Base-by-base conservation (phyloP, 92 coral and sea anemone genomes). In the Phenganax stokvisi region DNA sequence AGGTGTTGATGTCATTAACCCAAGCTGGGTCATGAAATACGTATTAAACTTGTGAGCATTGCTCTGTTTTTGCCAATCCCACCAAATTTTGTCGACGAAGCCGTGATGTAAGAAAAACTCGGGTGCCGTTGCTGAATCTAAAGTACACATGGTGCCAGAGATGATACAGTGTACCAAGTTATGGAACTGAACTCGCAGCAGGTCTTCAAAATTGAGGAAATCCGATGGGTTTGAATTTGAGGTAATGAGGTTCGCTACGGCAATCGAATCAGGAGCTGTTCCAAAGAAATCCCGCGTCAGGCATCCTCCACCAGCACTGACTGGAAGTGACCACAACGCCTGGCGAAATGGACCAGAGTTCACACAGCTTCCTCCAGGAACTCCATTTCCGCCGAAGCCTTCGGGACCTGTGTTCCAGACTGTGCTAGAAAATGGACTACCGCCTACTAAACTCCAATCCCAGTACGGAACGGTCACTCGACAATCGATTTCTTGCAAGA, bases 71-170 rank as follows among this genome's bases (percentile, higher is more conserved):
- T 83, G 81, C 86, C 86, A 72, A 29, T 65, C 80, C 62, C 67
- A 57, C 77, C 88, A 68, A 56, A 87, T 83, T 80, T 93, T 93
- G 80, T 93, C 97, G 55, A 93, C 77, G 80, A 88, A 87, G 13
- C 89, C 97, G 55, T 93, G 97, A 66, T 91, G 96, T 55, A 93
- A 89, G 59, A 93, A 91, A 68, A 93, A 93, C 84, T 93, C 97
- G 2, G 97, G 97, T 56, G 97, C 97, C 30, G 87, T 77, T 12
- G 97, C 91, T 8, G 97, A 86, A 37, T 93, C 92, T 7, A 87
- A 1, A 10, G 90, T 56, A 67, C 97, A 92, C 97, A 92, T 92
- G 0, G 91, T 90, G 0, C 96, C 96, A 3, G 85, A 85, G n/a
- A 92, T 92, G 75, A 89, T 72, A 51, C 97, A 92, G 77, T 92